These are phyloP conservation scores for Vultur gryphus DNA, from an alignment of 2,797 vertebrate genomes.

Conservation along the genomic window DNA sequence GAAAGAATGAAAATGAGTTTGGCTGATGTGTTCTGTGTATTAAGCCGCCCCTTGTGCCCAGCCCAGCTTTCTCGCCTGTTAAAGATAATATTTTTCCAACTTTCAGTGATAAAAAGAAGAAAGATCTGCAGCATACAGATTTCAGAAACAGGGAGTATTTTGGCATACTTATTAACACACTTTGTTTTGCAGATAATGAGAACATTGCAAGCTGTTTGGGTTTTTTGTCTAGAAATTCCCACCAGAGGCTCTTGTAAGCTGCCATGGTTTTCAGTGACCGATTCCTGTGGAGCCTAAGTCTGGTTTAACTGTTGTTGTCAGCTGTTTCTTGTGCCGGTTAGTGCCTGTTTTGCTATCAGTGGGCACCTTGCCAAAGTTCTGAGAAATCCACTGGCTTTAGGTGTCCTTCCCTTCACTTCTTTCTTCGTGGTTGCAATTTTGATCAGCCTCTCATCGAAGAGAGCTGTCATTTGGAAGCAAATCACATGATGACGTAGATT, in stretches of 20 bases:
- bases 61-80: background rate
- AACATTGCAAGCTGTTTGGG: conserved; percentile 65
- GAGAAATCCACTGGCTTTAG: conserved; percentile 17
- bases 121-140: background rate
- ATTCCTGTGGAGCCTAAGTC: conserved; percentile 46
- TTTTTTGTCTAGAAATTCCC: conserved; percentile 68
- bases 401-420: background rate
- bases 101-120: background rate
- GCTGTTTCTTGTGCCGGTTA: conserved; percentile 31
- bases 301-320: conserved; percentile 52
- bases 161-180: conserved; percentile 49
- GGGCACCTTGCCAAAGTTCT: background rate
- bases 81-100: conserved; percentile 34
- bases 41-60: background rate
- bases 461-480: conserved; percentile 40
- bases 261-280: conserved; percentile 20
- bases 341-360: background rate
- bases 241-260: conserved; percentile 48
- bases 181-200: conserved; percentile 75
- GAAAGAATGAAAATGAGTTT: background rate
- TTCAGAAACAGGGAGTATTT: conserved; percentile 30
- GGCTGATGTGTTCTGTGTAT: background rate
- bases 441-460: background rate
- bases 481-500: conserved; percentile 16
- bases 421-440: background rate